Conservation (phyloP, 2,113 vertebrate genomes). For the Melozone crissalis region DNA sequence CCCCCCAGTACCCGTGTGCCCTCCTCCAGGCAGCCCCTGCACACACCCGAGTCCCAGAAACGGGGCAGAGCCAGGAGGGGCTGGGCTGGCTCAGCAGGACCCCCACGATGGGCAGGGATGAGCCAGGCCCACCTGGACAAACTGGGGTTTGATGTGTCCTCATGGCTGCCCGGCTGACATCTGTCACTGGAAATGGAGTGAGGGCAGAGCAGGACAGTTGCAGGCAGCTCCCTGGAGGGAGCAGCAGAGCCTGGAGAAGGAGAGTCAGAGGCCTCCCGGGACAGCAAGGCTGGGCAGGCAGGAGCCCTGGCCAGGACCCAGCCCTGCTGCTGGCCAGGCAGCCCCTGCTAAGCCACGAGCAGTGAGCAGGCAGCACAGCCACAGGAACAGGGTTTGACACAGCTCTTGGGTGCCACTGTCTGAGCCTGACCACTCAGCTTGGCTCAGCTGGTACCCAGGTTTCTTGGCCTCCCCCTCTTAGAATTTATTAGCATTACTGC, state of each 20-base stretch:
- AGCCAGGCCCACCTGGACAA: not conserved
- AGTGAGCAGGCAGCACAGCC: not conserved
- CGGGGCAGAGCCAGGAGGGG: not conserved
- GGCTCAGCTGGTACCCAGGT: not conserved
- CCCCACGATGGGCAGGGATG: not conserved
- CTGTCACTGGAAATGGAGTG: not conserved
- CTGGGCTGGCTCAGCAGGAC: not conserved
- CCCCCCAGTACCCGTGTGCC: not conserved
- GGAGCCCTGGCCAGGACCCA: not conserved
- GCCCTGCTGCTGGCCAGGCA: rapidly evolving
- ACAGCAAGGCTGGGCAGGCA: not conserved
- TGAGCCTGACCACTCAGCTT: not conserved
- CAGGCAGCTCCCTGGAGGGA: not conserved
- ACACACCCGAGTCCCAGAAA: rapidly evolving
- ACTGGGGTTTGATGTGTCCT: not conserved
- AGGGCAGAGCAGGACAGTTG: not conserved
- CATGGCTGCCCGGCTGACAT: not conserved
- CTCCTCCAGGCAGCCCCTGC: not conserved
- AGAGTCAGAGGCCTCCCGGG: rapidly evolving
- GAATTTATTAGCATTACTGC: not conserved
- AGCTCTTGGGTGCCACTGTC: not conserved
- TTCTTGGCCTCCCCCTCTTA: not conserved
- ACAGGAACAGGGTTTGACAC: not conserved
- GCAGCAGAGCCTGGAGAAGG: not conserved
- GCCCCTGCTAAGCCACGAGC: not conserved